Conservation (phyloP, 2,888 invertebrate genomes). For the Scaptomyza parva region DNA sequence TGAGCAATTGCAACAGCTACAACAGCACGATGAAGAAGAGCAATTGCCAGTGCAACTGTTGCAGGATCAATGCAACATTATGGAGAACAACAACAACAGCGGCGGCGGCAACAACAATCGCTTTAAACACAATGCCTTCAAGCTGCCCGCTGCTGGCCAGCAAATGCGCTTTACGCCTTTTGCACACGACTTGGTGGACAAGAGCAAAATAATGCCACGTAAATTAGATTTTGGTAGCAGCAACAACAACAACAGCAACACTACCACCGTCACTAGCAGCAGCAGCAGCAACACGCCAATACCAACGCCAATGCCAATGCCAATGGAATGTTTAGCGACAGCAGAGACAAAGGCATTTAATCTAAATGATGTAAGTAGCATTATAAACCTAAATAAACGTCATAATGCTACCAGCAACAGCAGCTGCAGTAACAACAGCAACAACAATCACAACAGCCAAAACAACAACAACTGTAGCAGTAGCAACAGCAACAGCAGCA, state of each 20-base stretch:
- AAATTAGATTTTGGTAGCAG: constrained; percentile 44
- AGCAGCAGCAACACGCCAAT: constrained; percentile 31
- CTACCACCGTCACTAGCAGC: constrained; percentile 22
- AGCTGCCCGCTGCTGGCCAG: constrained; percentile 53
- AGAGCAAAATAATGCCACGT: constrained; percentile 31
- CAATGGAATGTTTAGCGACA: constrained; percentile 22
- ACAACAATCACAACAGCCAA: constrained; percentile 21
- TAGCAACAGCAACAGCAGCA: constrained; percentile 28
- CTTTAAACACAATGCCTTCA: constrained; percentile 55
- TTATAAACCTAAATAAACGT: constrained; percentile 61
- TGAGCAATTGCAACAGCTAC: constrained; percentile 12
- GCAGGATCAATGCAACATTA: constrained; percentile 30
- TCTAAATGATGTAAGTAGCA: constrained; percentile 78
- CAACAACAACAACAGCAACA: constrained; percentile 34
- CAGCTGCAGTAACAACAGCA: constrained; percentile 28
- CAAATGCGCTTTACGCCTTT: constrained; percentile 33
- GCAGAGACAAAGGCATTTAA: constrained; percentile 66
- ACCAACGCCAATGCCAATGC: constrained; percentile 35
- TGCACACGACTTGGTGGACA: constrained; percentile 37
- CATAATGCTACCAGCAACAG: constrained; percentile 66
- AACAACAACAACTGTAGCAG: constrained; percentile 17
- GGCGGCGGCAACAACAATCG: no score
- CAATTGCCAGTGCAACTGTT: constrained; percentile 17
- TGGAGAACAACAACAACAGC: constrained; percentile 19
- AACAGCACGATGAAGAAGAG: constrained; percentile 16